phyloP scores from a whole-genome alignment of 1,140 invertebrate genomes.

The Battus philenor region DNA sequence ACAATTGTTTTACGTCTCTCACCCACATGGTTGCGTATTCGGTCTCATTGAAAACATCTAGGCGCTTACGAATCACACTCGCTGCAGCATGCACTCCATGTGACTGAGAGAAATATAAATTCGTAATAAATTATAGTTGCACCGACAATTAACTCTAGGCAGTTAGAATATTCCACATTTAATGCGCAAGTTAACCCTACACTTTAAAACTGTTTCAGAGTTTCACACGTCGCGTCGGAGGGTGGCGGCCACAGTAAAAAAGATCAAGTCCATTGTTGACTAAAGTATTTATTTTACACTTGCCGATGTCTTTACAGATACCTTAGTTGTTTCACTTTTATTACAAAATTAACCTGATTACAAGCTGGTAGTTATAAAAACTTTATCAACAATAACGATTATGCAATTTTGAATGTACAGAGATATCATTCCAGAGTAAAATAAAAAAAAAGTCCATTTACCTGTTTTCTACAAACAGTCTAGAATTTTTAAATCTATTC shows the following conservation, averaged over 20 bases:
- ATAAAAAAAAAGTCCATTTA: constrained; percentile 12
- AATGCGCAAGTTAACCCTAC: constrained; percentile 25
- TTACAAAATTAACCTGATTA: constrained; percentile 65
- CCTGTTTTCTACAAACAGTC: constrained; percentile 36
- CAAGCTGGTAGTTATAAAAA: constrained; percentile 70
- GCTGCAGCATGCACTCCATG: no score
- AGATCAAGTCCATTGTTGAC: constrained; percentile 45
- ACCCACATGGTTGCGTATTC: constrained; percentile 26
- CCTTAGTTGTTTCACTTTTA: constrained; percentile 38
- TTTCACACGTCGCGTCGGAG: constrained; percentile 25
- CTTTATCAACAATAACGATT: constrained; percentile 69
- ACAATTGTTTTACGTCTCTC: constrained; percentile 29
- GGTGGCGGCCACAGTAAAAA: constrained; percentile 28
- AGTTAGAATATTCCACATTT: constrained; percentile 43
- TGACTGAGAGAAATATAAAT: constrained; percentile 37
- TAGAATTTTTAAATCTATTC: constrained; percentile 42
- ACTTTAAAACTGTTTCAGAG: constrained; percentile 19
- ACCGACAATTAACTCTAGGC: constrained; percentile 41
- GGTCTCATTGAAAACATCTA: no score
- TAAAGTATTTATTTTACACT: constrained; percentile 71
- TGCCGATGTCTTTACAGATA: constrained; percentile 61
- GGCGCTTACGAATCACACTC: no score
- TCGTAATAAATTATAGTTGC: constrained; percentile 44
- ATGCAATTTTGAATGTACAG: constrained; percentile 52
- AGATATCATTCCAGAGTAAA: background rate